A percentile compares a stretch with the other conserved stretches of the same genome.
phyloP scores from a whole-genome alignment of 1,140 invertebrate species.

The Drosophila willistoni region DNA sequence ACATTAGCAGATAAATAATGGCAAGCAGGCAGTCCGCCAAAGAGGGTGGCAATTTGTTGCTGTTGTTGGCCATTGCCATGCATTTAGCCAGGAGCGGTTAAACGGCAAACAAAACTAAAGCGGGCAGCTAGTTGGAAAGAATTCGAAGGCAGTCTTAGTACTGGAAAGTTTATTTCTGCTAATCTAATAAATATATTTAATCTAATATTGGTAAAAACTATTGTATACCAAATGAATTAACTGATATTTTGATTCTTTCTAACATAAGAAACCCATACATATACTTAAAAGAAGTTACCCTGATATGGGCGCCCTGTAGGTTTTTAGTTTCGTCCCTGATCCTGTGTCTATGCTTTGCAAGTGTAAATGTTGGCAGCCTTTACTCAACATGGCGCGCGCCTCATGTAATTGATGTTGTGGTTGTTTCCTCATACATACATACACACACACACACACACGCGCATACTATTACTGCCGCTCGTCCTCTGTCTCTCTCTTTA shows the following conservation, averaged over 20 bases:
- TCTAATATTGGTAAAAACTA: conserved; percentile 14
- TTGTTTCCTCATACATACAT: conserved; percentile 20
- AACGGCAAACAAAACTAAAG: too few species aligned
- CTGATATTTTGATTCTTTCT: too few species aligned
- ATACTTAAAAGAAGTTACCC: too few species aligned
- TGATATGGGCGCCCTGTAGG: background rate
- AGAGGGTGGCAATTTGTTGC: conserved; percentile 7
- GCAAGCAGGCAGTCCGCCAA: conserved; percentile 32
- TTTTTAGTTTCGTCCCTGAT: background rate
- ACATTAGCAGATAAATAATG: conserved; percentile 76
- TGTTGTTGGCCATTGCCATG: background rate
- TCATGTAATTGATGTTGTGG: conserved; percentile 56
- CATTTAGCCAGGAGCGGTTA: conserved; percentile 13
- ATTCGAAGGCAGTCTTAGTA: too few species aligned
- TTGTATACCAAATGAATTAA: background rate
- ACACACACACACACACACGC: background rate
- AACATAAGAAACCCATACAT: too few species aligned
- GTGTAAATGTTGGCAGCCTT: conserved; percentile 37
- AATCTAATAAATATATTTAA: too few species aligned
- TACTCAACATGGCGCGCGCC: conserved; percentile 28
- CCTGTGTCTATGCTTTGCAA: conserved; percentile 17
- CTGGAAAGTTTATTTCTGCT: too few species aligned
- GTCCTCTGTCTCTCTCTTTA: conserved; percentile 10
- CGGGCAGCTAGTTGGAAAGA: too few species aligned
- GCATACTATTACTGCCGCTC: conserved; percentile 21